A percentile compares a stretch with the other conserved stretches of the same genome.
These are phyloP conservation scores for Picus viridis DNA, from an alignment of 2,797 vertebrate genomes.

Conservation along the genomic window DNA sequence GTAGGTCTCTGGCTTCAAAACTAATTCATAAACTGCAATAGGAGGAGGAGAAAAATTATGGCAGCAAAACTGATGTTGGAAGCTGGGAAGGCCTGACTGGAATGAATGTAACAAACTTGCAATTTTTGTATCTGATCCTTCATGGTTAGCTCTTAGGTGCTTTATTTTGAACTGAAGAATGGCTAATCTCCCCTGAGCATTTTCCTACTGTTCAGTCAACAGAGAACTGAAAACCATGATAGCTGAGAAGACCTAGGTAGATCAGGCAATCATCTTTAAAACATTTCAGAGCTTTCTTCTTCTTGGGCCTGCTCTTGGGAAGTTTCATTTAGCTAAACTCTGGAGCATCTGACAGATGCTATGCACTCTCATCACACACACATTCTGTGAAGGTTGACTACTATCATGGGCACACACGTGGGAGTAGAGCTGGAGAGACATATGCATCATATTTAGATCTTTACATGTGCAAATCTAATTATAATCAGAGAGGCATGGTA, in stretches of 20 bases:
- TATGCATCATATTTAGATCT: slow-evolving; percentile 60
- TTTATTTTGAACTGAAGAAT: neutral
- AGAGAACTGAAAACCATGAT: neutral
- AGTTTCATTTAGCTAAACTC: slow-evolving; percentile 53
- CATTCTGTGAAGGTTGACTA: slow-evolving; percentile 68
- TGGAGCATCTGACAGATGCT: slow-evolving; percentile 56
- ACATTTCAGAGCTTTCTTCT: neutral
- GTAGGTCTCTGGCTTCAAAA: neutral
- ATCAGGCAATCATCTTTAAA: neutral
- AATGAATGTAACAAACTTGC: neutral
- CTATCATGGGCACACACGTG: slow-evolving; percentile 63
- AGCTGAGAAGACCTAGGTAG: neutral
- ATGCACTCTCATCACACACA: slow-evolving; percentile 45
- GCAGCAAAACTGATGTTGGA: neutral
- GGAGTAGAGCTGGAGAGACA: slow-evolving; percentile 38
- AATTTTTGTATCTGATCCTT: neutral
- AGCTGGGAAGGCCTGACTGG: neutral
- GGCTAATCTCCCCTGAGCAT: neutral
- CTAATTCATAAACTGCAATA: neutral
- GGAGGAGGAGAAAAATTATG: neutral
- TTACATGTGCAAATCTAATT: slow-evolving; percentile 63
- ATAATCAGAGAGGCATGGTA: slow-evolving; percentile 60
- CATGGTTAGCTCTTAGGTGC: neutral
- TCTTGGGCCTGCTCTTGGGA: slow-evolving; percentile 19
- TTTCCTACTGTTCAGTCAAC: neutral